Evolutionary conservation across 2,888 invertebrate genomes (phyloP).

Genomic region (Elegia similella): DNA sequence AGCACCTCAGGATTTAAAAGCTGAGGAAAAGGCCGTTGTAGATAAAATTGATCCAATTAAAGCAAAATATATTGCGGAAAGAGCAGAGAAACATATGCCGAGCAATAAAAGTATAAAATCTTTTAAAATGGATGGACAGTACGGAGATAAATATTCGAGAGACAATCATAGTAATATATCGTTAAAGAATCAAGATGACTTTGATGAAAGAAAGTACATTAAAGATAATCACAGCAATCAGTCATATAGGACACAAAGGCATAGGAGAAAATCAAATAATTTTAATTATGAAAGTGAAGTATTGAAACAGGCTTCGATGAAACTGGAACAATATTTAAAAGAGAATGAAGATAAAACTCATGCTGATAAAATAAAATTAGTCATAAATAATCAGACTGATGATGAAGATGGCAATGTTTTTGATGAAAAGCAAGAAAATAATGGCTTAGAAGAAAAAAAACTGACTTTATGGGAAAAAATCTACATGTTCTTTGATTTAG

Average conservation of each 20-base stretch:
- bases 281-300: conserved; percentile 83
- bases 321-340: conserved; percentile 74
- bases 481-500: conserved; percentile 85
- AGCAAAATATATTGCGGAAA: conserved; percentile 62
- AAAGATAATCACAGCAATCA: conserved; percentile 75
- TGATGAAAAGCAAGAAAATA: conserved; percentile 43
- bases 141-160: conserved; percentile 64
- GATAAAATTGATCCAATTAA: conserved; percentile 66
- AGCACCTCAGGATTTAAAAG: conserved; percentile 75
- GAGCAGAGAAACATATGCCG: conserved; percentile 61
- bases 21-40: conserved; percentile 73
- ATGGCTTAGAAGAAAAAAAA: conserved; percentile 37
- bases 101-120: conserved; percentile 65
- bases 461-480: conserved; percentile 79
- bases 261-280: conserved; percentile 76
- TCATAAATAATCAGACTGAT: conserved; percentile 53
- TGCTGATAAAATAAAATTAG: conserved; percentile 53
- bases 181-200: conserved; percentile 61
- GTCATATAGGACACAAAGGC: conserved; percentile 49
- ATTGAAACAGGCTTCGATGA: conserved; percentile 78
- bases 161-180: conserved; percentile 69
- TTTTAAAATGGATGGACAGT: conserved; percentile 68
- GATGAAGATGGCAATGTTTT: conserved; percentile 59
- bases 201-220: conserved; percentile 67
- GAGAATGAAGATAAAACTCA: conserved; percentile 53